Evolutionary conservation across 1,140 invertebrate species (phyloP), one percentile per base, ranked within the genome.

Genomic region (Pseudoatta argentina): DNA sequence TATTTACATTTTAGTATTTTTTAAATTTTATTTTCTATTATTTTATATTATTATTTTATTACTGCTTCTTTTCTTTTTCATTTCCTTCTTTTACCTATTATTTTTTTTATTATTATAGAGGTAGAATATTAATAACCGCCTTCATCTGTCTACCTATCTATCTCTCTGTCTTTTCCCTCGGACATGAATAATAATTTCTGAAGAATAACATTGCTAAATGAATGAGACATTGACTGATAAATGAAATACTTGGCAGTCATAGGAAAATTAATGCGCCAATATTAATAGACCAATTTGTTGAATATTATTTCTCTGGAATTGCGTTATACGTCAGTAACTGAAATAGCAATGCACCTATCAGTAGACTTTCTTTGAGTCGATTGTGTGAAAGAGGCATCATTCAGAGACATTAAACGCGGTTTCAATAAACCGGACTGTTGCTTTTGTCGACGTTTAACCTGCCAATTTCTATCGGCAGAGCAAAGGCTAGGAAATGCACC

Each of bases 391-490:
- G 10, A 24, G 44, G 16, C 39, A 10, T 18, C 8, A 71, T 64
- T 27, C 48, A 24, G 48, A 12, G 21, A 39, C 39, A 53, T 51
- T 53, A n/a, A 39, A 21, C 51, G 72, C 34, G 24, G 81, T 64
- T 44, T 66, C 72, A 16, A 39, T 44, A 66, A 39, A 39, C 44
- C 73, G 14, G 48, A 10, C 18, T 24, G 82, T 69, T 61, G 77
- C 72, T 79, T 88, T 77, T 61, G 67, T 48, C 76, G 66, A 66
- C 63, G 71, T 72, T 82, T 72, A 59, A 59, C 72, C 88, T 89
- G 88, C 88, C 87, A 89, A 89, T 89, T 83, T 82, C 85, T 83
- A 82, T 83, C 77, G 88, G 63, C 66, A 14, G 24, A 21, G 88
- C 77, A 89, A 89, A 89, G 85, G 88, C 44, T 66, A 79, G 61